phyloP scores from a whole-genome alignment of 1,140 invertebrate species.

The Globodera rostochiensis region DNA sequence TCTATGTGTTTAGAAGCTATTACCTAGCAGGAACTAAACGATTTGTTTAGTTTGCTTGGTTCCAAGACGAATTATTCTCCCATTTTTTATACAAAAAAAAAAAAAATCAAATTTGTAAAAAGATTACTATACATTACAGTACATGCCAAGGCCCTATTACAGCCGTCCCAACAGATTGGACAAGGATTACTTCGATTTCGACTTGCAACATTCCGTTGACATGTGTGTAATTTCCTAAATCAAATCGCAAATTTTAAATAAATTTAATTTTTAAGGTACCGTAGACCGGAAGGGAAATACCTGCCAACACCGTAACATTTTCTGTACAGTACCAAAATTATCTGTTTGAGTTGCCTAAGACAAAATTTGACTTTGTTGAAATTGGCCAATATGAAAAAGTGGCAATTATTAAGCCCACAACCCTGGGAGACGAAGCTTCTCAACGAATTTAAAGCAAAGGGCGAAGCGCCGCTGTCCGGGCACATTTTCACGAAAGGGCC shows the following conservation, averaged over 20 bases:
- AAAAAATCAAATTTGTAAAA: neutral
- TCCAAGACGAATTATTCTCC: no score
- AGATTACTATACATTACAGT: constrained; percentile 42
- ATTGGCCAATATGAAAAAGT: neutral
- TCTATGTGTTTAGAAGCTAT: no score
- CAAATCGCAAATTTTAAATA: neutral
- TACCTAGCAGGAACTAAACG: no score
- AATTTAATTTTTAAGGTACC: constrained; percentile 16
- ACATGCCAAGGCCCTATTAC: constrained; percentile 60
- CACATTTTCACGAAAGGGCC: constrained; percentile 57
- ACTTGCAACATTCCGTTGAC: constrained; percentile 62
- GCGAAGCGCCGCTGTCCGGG: constrained; percentile 58
- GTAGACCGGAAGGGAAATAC: constrained; percentile 26
- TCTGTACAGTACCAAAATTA: neutral
- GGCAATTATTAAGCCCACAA: constrained; percentile 52
- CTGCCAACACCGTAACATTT: constrained; percentile 20
- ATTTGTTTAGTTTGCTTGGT: no score
- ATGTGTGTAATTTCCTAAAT: constrained; percentile 44
- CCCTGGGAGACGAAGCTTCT: constrained; percentile 62
- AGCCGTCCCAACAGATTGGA: constrained; percentile 61
- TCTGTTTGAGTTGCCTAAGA: no score
- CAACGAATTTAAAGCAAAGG: constrained; percentile 53
- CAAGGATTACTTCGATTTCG: constrained; percentile 65
- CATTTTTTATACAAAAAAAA: neutral
- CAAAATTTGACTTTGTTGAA: constrained; percentile 21